Conservation (phyloP, 1,140 invertebrate species). For the Palaemon carinicauda region DNA sequence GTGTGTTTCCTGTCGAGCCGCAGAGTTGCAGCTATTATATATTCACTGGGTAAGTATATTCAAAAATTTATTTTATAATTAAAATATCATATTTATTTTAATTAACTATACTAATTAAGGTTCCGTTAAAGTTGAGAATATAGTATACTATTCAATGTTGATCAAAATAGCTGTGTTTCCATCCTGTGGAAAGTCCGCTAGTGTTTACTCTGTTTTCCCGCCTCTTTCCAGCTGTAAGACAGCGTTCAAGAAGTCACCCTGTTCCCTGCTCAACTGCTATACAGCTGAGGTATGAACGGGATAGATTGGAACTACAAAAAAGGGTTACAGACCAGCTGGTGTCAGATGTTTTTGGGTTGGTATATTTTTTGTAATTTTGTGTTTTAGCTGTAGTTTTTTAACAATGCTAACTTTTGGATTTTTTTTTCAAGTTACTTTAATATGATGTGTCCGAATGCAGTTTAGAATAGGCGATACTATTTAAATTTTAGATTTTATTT, state of each 20-base stretch:
- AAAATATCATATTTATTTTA: too few relatives aligned
- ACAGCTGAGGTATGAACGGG: slow-evolving; percentile 51
- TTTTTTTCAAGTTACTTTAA: background rate
- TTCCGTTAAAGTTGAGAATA: too few relatives aligned
- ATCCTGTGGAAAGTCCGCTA: background rate
- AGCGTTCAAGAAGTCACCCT: slow-evolving; percentile 32
- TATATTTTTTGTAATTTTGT: slow-evolving; percentile 23
- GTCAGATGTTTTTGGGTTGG: slow-evolving; percentile 51
- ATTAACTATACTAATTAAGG: too few relatives aligned
- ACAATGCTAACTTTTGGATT: background rate
- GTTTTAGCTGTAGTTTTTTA: background rate
- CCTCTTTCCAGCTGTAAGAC: slow-evolving; percentile 35
- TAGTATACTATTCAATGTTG: background rate
- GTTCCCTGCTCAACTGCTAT: slow-evolving; percentile 31
- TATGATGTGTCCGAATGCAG: background rate
- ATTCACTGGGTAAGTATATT: too few relatives aligned
- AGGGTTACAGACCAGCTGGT: slow-evolving; percentile 48
- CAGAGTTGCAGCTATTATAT: too few relatives aligned
- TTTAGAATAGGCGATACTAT: background rate
- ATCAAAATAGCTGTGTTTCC: background rate
- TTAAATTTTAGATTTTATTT: too few relatives aligned
- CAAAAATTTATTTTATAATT: too few relatives aligned
- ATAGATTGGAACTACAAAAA: slow-evolving; percentile 46
- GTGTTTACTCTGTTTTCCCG: background rate
- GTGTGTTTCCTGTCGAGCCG: too few relatives aligned